These are phyloP conservation scores for Mya arenaria DNA, from an alignment of 1,140 invertebrate species.

Conservation along the genomic window DNA sequence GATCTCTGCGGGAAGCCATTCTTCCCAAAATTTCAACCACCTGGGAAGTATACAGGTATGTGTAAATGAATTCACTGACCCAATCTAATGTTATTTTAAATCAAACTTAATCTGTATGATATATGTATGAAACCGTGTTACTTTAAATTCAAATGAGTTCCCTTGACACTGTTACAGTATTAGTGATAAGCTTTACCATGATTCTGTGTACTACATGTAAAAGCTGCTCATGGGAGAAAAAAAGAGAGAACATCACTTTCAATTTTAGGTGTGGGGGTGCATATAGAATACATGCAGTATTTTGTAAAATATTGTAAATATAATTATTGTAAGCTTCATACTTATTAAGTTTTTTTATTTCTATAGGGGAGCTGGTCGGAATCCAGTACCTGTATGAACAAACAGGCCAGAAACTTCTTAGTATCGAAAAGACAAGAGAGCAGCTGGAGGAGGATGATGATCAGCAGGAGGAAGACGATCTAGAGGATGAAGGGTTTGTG, in stretches of 20 bases:
- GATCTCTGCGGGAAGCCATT: conserved; percentile 44
- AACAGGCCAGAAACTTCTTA: conserved; percentile 19
- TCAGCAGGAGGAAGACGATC: conserved; percentile 16
- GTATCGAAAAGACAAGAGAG: conserved; percentile 2
- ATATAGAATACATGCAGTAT: neutral
- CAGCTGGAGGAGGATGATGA: conserved; percentile 39
- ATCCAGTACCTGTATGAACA: conserved; percentile 58
- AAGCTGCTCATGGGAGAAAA: conserved; percentile 16
- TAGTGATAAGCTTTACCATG: neutral
- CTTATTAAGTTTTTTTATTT: conserved; percentile 13
- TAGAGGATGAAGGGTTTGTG: conserved; percentile 51
- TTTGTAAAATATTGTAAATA: conserved; percentile 6
- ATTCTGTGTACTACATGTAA: neutral
- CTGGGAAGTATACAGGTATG: conserved; percentile 59
- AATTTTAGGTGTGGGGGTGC: neutral
- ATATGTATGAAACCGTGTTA: neutral
- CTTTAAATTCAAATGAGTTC: neutral
- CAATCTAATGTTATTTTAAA: neutral
- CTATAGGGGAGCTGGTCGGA: conserved; percentile 60
- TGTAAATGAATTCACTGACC: conserved; percentile 20
- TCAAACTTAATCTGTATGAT: neutral
- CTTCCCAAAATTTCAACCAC: conserved; percentile 26
- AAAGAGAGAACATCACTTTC: neutral
- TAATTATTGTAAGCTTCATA: neutral
- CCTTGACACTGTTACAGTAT: neutral